Evolutionary conservation across 1,140 invertebrate species (phyloP).

Genomic region (Mizuhopecten yessoensis): DNA sequence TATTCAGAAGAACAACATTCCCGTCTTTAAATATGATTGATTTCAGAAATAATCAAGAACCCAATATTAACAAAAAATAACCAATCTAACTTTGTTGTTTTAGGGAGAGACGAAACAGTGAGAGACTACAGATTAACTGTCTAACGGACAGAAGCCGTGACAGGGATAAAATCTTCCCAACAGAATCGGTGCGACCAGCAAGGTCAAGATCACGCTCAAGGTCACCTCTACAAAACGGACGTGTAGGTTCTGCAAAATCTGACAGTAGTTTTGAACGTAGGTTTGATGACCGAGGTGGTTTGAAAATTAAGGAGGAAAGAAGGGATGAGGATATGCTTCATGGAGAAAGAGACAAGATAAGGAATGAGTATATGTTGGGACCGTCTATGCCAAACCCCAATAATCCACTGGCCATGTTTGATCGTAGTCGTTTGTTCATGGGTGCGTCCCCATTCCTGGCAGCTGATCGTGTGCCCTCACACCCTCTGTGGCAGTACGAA

Average conservation of each 20-base stretch:
- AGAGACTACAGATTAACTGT: constrained; percentile 56
- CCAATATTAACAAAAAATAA: too few species aligned
- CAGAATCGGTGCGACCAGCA: constrained; percentile 57
- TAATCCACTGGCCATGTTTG: constrained; percentile 61
- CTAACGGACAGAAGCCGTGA: constrained; percentile 57
- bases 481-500: constrained; percentile 73
- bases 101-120: constrained; percentile 65
- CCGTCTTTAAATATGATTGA: too few species aligned
- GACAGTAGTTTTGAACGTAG: constrained; percentile 67
- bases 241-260: constrained; percentile 69
- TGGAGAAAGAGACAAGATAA: constrained; percentile 61
- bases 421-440: constrained; percentile 62
- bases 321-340: constrained; percentile 66
- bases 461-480: constrained; percentile 61
- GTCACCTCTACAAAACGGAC: constrained; percentile 75
- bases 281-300: constrained; percentile 63
- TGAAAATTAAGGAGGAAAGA: constrained; percentile 77
- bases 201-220: constrained; percentile 70
- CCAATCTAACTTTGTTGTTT: constrained; percentile 47
- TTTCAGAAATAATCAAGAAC: too few species aligned
- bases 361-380: constrained; percentile 63
- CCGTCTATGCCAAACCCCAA: constrained; percentile 46
- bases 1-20: not conserved
- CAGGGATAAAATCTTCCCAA: constrained; percentile 50
- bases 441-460: constrained; percentile 61